Conservation (phyloP, 1,140 invertebrate genomes). For the Aradophagus sp. region DNA sequence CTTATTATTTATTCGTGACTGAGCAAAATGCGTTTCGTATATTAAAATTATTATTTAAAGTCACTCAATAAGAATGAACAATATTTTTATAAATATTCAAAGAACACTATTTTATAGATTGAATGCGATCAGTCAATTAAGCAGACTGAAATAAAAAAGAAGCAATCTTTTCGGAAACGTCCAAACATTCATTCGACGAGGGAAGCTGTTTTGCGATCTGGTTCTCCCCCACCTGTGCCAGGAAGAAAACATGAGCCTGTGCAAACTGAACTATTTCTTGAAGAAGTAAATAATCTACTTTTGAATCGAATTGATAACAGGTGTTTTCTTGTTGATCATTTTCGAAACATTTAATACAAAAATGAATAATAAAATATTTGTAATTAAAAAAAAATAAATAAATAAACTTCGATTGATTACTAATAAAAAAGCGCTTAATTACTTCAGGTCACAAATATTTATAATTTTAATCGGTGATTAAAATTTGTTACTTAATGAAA, state of each 20-base stretch:
- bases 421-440: no score
- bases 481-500: no score
- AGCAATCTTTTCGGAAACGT: conserved; percentile 78
- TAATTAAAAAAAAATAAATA: no score
- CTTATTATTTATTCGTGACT: no score
- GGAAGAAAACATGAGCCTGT: conserved; percentile 87
- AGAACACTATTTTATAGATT: conserved; percentile 12
- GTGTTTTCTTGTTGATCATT: no score
- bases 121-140: conserved; percentile 76
- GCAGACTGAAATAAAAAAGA: conserved; percentile 78
- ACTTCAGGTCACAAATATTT: no score
- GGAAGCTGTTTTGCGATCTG: conserved; percentile 74
- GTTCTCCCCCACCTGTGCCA: conserved; percentile 82
- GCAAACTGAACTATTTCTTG: conserved; percentile 91
- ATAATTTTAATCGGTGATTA: no score
- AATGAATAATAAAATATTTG: no score
- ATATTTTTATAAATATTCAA: conserved; percentile 5
- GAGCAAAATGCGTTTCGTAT: no score
- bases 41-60: no score
- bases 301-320: background rate
- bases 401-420: no score
- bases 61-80: background rate
- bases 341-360: no score
- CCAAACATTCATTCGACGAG: conserved; percentile 72
- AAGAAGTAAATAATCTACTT: conserved; percentile 80